phyloP scores from a whole-genome alignment of 2,113 vertebrate genomes.

The Lates calcarifer region DNA sequence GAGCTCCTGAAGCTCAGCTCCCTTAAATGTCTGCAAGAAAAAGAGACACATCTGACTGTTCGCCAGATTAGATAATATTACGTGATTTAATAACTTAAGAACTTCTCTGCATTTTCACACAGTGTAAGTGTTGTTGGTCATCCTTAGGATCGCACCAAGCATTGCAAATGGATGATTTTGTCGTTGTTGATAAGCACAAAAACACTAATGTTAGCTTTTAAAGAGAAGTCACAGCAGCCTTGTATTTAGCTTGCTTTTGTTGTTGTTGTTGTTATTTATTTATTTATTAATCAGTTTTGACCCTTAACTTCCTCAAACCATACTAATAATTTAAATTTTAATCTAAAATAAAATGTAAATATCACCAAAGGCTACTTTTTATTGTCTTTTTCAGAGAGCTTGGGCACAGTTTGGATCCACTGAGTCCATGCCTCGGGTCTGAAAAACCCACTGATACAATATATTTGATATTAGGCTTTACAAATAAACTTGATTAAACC shows the following conservation, averaged over 20 bases:
- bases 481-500: not conserved
- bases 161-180: not conserved
- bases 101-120: not conserved
- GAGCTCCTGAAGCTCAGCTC: conserved; percentile 38
- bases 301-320: not conserved
- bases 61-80: not conserved
- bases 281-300: not conserved
- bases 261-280: not conserved
- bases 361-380: not conserved
- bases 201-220: not conserved
- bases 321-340: not conserved
- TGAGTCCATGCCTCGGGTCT: not conserved
- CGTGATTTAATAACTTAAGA: not conserved
- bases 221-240: not conserved
- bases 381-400: not conserved
- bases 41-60: not conserved
- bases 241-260: not conserved
- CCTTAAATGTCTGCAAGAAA: not conserved
- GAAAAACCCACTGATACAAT: not conserved
- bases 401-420: not conserved
- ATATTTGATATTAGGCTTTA: not conserved
- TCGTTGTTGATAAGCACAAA: not conserved
- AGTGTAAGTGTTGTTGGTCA: too few species aligned
- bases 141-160: not conserved
- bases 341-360: not conserved